phyloP scores from a whole-genome alignment of 2,888 invertebrate genomes.

The Agrilus cyanescens region DNA sequence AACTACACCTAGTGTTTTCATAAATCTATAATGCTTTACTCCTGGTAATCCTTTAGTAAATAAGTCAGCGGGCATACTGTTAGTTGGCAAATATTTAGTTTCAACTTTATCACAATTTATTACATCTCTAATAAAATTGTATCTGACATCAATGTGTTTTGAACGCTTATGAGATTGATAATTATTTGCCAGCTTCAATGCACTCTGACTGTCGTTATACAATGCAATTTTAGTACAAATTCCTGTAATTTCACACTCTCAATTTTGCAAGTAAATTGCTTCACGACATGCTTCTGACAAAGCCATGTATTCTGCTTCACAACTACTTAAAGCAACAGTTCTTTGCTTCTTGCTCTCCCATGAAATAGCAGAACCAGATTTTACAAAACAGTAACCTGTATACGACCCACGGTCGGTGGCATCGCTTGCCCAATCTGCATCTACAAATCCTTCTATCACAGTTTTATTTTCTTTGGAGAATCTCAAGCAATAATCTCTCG shows the following conservation, averaged over 20 bases:
- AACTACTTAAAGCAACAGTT: conserved; percentile 23
- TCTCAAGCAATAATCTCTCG: conserved; percentile 12
- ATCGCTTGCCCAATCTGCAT: conserved; percentile 20
- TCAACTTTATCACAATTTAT: conserved; percentile 7
- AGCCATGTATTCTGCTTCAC: conserved; percentile 13
- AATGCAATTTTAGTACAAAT: conserved; percentile 1
- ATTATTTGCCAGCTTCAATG: conserved; percentile 8
- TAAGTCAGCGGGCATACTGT: conserved; percentile 12
- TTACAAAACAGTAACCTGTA: conserved; percentile 21
- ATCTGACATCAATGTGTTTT: conserved; percentile 16
- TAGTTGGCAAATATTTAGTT: conserved; percentile 11
- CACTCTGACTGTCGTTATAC: conserved; percentile 11
- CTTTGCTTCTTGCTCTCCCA: conserved; percentile 22
- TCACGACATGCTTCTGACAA: no score
- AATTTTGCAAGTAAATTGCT: no score
- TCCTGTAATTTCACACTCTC: no score
- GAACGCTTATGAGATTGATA: conserved; percentile 8
- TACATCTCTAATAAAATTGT: conserved; percentile 14
- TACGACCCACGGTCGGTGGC: conserved; percentile 30
- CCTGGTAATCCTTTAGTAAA: conserved; percentile 12
- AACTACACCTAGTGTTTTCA: background rate
- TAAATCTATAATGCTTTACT: conserved; percentile 11
- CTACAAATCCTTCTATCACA: conserved; percentile 15
- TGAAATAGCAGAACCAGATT: conserved; percentile 19
- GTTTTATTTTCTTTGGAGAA: conserved; percentile 10